Evolutionary conservation across 2,888 invertebrate species (phyloP), one percentile per base, ranked within the genome.

Genomic region (Balanococcus diminutus): DNA sequence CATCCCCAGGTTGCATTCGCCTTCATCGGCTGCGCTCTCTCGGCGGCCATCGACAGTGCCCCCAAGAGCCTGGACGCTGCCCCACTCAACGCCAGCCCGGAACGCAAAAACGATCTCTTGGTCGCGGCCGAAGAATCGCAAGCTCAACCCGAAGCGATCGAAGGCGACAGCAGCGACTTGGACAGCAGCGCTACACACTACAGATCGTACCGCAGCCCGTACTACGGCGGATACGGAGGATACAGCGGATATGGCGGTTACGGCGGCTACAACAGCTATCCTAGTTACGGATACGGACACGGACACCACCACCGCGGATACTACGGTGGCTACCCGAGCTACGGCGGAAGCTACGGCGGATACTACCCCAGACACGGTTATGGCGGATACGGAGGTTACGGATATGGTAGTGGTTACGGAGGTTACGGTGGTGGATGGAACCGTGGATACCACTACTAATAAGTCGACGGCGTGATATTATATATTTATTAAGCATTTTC

Each of bases 1-100:
- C 8, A 4, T 36, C 31, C 42, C 6, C 61, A 83, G 83, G 61
- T 83, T 36, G 61, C 61, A 51, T 83, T 51, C 83, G 83, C 83
- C 56, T 51, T 61, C 56, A 56, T 83, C 61, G 56, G 83, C 67
- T 61, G 56, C 51, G 39, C 56, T 19, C 56, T 83, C 39, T 51
- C 83, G 25, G 83, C 83, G 9, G 32, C 51, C 9, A 22, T 56
- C 25, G 56, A 83, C 32, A 51, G 36, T 19, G 46, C 82, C 31
- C 56, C 61, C 5, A 61, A 51, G 22, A 83, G 39, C 19, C 32
- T 67, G 9, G 83, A 83, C 28, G 32, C 39, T 6, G 61, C 31
- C 1, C 28, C 82, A 2, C 51, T 32, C 19, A 83, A 83, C 56
- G 39, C 75, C 16, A 32, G 32, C 32, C 75, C 75, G 2, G 75